Evolutionary conservation across 2,797 vertebrate genomes (phyloP), one percentile per base, ranked within the genome.

Genomic region (Ctenopoma multispine): DNA sequence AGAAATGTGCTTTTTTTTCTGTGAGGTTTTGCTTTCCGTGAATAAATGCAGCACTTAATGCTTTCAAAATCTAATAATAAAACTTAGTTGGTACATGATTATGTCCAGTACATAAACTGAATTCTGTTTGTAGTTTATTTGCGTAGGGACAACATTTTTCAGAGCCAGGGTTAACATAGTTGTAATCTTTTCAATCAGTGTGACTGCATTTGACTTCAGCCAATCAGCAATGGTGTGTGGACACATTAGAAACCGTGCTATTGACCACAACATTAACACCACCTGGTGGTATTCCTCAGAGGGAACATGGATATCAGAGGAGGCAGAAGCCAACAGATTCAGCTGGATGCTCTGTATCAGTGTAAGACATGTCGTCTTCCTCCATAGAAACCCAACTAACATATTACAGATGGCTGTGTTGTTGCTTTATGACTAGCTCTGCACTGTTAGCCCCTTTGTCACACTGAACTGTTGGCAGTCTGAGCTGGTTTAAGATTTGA

Each of bases 401-500:
- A 49, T 58, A 44, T 60, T 57, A 24, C 62, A 76, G 65, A 74
- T 68, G 51, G 38, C 51, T 59, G 57, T 36, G n/a, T 23, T 56
- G 72, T 51, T 73, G 63, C 38, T 60, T 57, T 63, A 34, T 21
- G 31, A 47, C 60, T 61, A 64, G 63, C 77, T 77, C 48, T 41
- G 27, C 61, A 75, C 48, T 51, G 62, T 41, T 40, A 29, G 20
- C 38, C 15, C 50, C 72, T 77, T 73, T 85, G 73, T 67, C 58
- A 63, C 44, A 69, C 14, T 54, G 73, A 76, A 67, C 63, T 72
- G 69, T 38, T 55, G 44, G 49, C 48, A 64, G 49, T 68, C 57
- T 69, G 55, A 66, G 69, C 66, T 74, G 64, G 20, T 77, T 78
- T 34, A 82, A 83, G 61, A 81, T 88, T 77, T 69, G 59, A 64